Evolutionary conservation across 2,113 vertebrate genomes (phyloP), one percentile per base, ranked within the genome.

Genomic region (Siniperca chuatsi): DNA sequence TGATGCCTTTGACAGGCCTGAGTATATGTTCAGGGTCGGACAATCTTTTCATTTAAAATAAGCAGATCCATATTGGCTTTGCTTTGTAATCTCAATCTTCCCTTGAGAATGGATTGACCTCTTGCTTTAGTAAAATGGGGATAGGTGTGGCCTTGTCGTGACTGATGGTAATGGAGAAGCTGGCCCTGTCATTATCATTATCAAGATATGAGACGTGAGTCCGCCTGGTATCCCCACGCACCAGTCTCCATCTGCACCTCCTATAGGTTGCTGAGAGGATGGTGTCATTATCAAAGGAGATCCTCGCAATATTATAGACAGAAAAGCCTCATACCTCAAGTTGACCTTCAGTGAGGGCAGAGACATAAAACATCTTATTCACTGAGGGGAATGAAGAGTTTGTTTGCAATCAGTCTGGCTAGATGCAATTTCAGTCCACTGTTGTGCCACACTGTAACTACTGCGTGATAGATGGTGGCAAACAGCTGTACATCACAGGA

Each of bases 301-400:
- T 29, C 55, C 1, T 2, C 23, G 33, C 40, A 46, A n/a, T 74
- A 54, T 62, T 61, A 75, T 29, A 44, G 75, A 64, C 18, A 16
- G 69, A 72, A 75, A 70, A 79, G 29, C 42, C 42, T 44, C 18
- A 20, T 13, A 42, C 12, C 21, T 81, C 12, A 0, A 4, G 37
- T 29, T 83, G 84, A 93, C 92, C 88, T 91, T 89, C 65, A 69
- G 52, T 21, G 66, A 42, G 29, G 42, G 35, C 50, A 40, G 68
- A 62, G n/a, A 52, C 37, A 81, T 81, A 81, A 86, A 87, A 35
- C 42, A 57, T 77, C 72, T 81, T 75, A 65, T 57, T 62, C 64
- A 9, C 50, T 25, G 54, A 79, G 15, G 13, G 79, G 85, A 92
- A 62, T 65, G 64, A 90, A 48, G 60, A 72, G 48, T 88, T 87